phyloP scores from a whole-genome alignment of 2,888 invertebrate genomes.

The Dastarcus helophoroides region DNA sequence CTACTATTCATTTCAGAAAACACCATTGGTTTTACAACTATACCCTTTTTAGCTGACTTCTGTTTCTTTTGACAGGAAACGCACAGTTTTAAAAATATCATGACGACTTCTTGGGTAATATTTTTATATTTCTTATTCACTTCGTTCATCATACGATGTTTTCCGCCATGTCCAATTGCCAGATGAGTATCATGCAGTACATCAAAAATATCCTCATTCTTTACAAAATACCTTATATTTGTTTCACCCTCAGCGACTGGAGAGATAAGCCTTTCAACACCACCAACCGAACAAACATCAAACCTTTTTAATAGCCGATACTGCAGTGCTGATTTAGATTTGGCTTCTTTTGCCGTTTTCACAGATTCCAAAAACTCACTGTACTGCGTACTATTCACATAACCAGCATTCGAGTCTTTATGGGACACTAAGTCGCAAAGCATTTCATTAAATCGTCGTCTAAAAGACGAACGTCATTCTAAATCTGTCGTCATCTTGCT shows the following conservation, averaged over 20 bases:
- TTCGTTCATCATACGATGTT: slow-evolving; percentile 14
- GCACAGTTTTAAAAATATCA: slow-evolving; percentile 12
- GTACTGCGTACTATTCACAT: no score
- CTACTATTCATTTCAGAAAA: slow-evolving; percentile 6
- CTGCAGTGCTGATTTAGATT: neutral
- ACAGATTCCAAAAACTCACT: no score
- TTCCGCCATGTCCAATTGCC: slow-evolving; percentile 14
- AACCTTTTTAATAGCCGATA: slow-evolving; percentile 3
- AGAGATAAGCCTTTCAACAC: no score
- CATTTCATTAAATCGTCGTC: no score
- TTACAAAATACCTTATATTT: slow-evolving; percentile 10
- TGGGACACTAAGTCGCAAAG: no score
- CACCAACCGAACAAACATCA: slow-evolving; percentile 3
- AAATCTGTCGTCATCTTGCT: no score
- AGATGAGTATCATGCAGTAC: slow-evolving; percentile 13
- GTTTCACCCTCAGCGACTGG: neutral
- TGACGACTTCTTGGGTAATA: slow-evolving; percentile 5
- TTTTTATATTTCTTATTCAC: slow-evolving; percentile 9
- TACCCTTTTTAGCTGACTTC: slow-evolving; percentile 20
- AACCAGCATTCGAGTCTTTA: no score
- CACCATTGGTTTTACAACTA: slow-evolving; percentile 21
- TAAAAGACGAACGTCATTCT: no score
- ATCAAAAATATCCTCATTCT: slow-evolving; percentile 13
- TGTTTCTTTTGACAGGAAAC: slow-evolving; percentile 13
- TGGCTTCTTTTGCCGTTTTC: slow-evolving; percentile 4